Evolutionary conservation across 2,888 invertebrate genomes (phyloP), one percentile per base, ranked within the genome.

Genomic region (Cryptocephalus primarius): DNA sequence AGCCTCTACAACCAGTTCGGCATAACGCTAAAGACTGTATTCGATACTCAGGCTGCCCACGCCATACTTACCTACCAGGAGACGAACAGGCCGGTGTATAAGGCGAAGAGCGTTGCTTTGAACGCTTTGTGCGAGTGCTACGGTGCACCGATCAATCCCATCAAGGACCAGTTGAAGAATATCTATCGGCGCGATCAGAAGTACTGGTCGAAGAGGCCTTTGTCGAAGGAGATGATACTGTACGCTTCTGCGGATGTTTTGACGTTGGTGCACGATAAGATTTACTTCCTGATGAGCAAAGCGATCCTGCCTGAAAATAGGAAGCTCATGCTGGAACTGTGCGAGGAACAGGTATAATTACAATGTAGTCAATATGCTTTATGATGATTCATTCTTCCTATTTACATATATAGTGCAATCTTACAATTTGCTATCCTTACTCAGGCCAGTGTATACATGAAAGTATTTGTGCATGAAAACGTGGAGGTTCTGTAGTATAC

Each of bases 61-160:
- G 88, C 93, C 45, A 86, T 95, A 9, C 72, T 95, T 42, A 90
- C 93, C 63, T 85, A 83, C 63, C 93, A 93, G 72, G 88, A 90
- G 60, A 88, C 85, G 49, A 84, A 85, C 50, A 86, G 89, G 60
- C 92, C 94, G 33, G 89, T 94, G 43, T 90, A 93, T 66, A 95
- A 95, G 75, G 90, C 92, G 44, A 93, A 94, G 72, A 90, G 90
- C 67, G 83, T 93, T 42, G 90, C 91, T 58, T 75, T 95, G 48
- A 91, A 92, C 73, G 88, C 92, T 45, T 75, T 96, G 45, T 94
- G 94, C 70, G 88, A 92, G 69, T 76, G 84, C 52, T 91, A 93
- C 67, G 86, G 85, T 63, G 89, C 89, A 42, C 86, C 89, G 0
- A 78, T 83, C 62, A 94, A 93, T 72, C 89, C 91, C 1, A 82